Evolutionary conservation across 2,797 vertebrate species (phyloP).

Genomic region (Gobio occitaniae): DNA sequence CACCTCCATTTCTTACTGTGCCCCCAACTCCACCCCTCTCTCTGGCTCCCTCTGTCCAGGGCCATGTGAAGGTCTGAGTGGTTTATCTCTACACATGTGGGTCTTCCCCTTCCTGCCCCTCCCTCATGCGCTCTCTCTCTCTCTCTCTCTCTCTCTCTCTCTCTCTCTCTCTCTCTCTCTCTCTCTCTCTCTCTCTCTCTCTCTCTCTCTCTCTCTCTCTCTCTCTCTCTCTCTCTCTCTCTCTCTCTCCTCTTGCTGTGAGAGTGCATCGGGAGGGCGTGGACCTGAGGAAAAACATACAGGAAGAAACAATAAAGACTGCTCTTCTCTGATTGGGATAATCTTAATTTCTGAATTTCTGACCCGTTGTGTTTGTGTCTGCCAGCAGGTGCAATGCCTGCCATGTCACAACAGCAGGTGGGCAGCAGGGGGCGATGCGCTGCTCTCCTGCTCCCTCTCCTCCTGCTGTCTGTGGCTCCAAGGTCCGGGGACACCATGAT

Average conservation of each 20-base stretch:
- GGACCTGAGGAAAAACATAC: constrained; percentile 64
- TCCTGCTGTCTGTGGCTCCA: constrained; percentile 68
- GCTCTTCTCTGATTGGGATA: constrained; percentile 56
- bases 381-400: constrained; percentile 81
- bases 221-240: constrained; percentile 41
- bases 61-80: constrained; percentile 70
- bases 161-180: constrained; percentile 44
- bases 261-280: constrained; percentile 73
- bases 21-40: constrained; percentile 1
- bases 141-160: constrained; percentile 57
- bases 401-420: constrained; percentile 78
- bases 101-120: constrained; percentile 40
- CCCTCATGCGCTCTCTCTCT: constrained; percentile 28
- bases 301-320: constrained; percentile 44
- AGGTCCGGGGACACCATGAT: constrained; percentile 73
- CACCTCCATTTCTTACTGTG: constrained; percentile 3
- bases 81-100: constrained; percentile 70
- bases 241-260: constrained; percentile 68
- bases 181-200: constrained; percentile 57
- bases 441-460: constrained; percentile 67
- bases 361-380: constrained; percentile 61
- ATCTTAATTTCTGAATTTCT: constrained; percentile 47
- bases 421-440: constrained; percentile 78
- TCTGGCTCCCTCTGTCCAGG: constrained; percentile 54
- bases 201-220: constrained; percentile 54